Evolutionary conservation across 2,888 invertebrate genomes (phyloP).

Genomic region (Azorinus chamasolen): DNA sequence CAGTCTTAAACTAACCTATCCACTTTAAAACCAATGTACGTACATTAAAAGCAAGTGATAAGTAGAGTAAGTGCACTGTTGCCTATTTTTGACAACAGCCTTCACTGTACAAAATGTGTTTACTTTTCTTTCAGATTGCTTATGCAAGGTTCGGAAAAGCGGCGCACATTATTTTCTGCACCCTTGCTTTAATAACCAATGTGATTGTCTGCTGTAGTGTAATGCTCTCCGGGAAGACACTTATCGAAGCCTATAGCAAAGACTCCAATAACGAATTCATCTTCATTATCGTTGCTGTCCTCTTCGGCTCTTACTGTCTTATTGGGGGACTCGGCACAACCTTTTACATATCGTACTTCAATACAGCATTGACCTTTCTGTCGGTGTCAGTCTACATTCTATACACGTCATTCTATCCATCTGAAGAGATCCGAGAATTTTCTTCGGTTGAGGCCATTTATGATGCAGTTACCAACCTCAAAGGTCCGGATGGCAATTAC

Average conservation of each 20-base stretch:
- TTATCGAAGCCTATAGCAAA: constrained; percentile 61
- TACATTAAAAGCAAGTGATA: too few relatives aligned
- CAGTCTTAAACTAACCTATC: too few relatives aligned
- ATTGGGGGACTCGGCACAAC: constrained; percentile 81
- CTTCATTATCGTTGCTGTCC: constrained; percentile 63
- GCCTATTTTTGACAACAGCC: too few relatives aligned
- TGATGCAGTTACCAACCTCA: constrained; percentile 66
- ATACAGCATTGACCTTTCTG: constrained; percentile 77
- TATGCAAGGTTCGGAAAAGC: constrained; percentile 56
- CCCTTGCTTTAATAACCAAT: constrained; percentile 66
- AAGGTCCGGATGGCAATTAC: constrained; percentile 74
- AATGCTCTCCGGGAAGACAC: not conserved
- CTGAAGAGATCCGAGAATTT: constrained; percentile 35
- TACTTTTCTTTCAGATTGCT: constrained; percentile 37
- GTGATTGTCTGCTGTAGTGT: constrained; percentile 22
- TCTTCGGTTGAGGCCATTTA: constrained; percentile 67
- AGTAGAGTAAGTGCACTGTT: too few relatives aligned
- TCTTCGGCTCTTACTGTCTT: constrained; percentile 79
- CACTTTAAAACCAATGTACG: too few relatives aligned
- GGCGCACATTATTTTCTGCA: constrained; percentile 58
- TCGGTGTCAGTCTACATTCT: constrained; percentile 74
- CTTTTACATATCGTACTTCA: constrained; percentile 83
- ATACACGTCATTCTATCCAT: constrained; percentile 64
- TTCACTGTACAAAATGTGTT: not conserved
- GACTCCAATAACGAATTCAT: constrained; percentile 78